Percentiles rank a stretch among this genome's conserved stretches.
These are phyloP conservation scores for Nasonia vitripennis DNA, from an alignment of 1,140 invertebrate genomes.

Conservation along the genomic window DNA sequence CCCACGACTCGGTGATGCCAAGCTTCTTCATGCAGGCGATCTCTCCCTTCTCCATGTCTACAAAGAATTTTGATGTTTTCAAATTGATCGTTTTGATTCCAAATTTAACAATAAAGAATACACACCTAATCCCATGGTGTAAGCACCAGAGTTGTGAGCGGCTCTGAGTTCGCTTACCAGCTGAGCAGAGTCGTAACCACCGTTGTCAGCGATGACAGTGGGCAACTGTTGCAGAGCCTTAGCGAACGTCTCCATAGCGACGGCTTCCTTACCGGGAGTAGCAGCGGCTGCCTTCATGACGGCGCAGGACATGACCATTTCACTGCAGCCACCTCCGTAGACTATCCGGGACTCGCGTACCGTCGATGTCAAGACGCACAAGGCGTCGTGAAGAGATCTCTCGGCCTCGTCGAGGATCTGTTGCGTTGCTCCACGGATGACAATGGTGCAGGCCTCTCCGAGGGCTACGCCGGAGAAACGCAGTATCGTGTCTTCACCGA, in stretches of 20 bases:
- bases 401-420: slow-evolving; percentile 99
- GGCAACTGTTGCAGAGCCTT: slow-evolving; percentile 91
- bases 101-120: slow-evolving; percentile 49
- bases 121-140: slow-evolving; percentile 89
- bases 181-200: slow-evolving; percentile 97
- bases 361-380: slow-evolving; percentile 97
- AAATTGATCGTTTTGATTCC: not conserved
- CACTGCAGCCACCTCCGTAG: slow-evolving; percentile 94
- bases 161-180: slow-evolving; percentile 93
- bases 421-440: slow-evolving; percentile 98
- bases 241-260: slow-evolving; percentile 98
- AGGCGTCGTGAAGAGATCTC: slow-evolving; percentile 97
- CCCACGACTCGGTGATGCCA: slow-evolving; percentile 97
- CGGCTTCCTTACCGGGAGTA: slow-evolving; percentile 97
- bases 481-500: slow-evolving; percentile 97
- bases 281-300: slow-evolving; percentile 88
- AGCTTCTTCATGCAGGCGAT: slow-evolving; percentile 91
- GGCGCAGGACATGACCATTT: slow-evolving; percentile 97
- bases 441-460: slow-evolving; percentile 97
- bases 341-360: slow-evolving; percentile 94
- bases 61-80: slow-evolving; percentile 40
- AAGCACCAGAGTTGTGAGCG: slow-evolving; percentile 86
- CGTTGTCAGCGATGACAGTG: slow-evolving; percentile 98
- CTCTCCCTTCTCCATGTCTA: slow-evolving; percentile 91
- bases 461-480: slow-evolving; percentile 96